Evolutionary conservation across 2,888 invertebrate species (phyloP).

Genomic region (Phanerotoma sp.): DNA sequence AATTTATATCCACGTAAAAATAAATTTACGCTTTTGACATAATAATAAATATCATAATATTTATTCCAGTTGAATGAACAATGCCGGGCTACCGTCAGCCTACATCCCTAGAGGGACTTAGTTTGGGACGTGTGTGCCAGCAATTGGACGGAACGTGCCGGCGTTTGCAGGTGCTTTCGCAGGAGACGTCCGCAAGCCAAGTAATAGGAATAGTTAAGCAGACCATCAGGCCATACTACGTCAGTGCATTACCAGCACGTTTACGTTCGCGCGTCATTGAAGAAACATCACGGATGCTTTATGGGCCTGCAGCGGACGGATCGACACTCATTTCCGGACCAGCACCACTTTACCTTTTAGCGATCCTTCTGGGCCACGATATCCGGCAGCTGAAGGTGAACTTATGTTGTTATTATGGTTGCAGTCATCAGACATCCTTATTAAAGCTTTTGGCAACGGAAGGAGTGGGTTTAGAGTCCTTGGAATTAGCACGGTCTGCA

Average conservation of each 20-base stretch:
- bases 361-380: constrained; percentile 54
- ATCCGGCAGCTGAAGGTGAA: constrained; percentile 53
- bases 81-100: constrained; percentile 56
- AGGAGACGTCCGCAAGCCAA: constrained; percentile 52
- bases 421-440: constrained; percentile 57
- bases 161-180: constrained; percentile 53
- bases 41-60: background rate
- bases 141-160: constrained; percentile 55
- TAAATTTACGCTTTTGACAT: too few species aligned
- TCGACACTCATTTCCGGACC: constrained; percentile 53
- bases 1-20: too few species aligned
- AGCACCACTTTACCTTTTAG: constrained; percentile 54
- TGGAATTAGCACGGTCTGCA: constrained; percentile 55
- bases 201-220: constrained; percentile 51
- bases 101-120: constrained; percentile 51
- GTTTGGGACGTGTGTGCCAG: constrained; percentile 54
- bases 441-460: constrained; percentile 53
- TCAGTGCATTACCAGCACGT: constrained; percentile 51
- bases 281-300: constrained; percentile 52
- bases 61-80: constrained; percentile 44
- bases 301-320: constrained; percentile 51
- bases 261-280: constrained; percentile 53
- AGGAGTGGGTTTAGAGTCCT: constrained; percentile 52
- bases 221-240: constrained; percentile 53
- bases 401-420: constrained; percentile 58